A percentile compares a stretch with the other conserved stretches of the same genome.
These are phyloP conservation scores for Aphodius sticticus DNA, from an alignment of 2,888 invertebrate genomes.

Conservation along the genomic window DNA sequence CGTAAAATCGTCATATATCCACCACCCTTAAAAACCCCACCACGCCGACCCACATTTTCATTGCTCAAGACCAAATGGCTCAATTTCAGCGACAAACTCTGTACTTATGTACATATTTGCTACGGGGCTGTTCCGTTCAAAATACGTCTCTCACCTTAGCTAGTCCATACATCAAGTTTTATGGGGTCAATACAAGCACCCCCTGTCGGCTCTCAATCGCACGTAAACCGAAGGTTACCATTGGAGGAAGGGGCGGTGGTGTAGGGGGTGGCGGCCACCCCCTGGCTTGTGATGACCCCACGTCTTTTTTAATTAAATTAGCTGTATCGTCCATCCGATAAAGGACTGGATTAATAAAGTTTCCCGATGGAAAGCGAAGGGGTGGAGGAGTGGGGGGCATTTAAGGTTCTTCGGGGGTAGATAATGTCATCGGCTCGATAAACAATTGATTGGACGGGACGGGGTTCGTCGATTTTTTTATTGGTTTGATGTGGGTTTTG, in stretches of 20 bases:
- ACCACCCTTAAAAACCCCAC: neutral
- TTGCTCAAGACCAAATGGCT: neutral
- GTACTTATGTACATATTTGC: neutral
- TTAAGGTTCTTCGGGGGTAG: neutral
- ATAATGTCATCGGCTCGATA: neutral
- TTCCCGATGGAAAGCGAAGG: neutral
- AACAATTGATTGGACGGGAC: neutral
- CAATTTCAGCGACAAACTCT: neutral
- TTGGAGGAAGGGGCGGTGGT: neutral
- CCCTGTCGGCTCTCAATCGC: neutral
- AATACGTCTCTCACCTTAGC: neutral
- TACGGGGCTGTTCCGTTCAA: neutral
- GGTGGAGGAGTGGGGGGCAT: neutral
- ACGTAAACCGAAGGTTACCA: neutral
- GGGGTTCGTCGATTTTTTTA: neutral
- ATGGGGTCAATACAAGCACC: neutral
- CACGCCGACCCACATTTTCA: neutral
- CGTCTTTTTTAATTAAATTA: conserved; percentile 4
- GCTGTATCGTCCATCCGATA: neutral
- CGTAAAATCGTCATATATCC: neutral
- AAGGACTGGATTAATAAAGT: conserved; percentile 4
- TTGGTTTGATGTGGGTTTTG: neutral
- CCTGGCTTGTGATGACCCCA: neutral
- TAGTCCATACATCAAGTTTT: neutral
- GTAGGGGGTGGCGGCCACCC: neutral